Conservation (phyloP, 2,888 invertebrate species). For the Orchestes rusci region DNA sequence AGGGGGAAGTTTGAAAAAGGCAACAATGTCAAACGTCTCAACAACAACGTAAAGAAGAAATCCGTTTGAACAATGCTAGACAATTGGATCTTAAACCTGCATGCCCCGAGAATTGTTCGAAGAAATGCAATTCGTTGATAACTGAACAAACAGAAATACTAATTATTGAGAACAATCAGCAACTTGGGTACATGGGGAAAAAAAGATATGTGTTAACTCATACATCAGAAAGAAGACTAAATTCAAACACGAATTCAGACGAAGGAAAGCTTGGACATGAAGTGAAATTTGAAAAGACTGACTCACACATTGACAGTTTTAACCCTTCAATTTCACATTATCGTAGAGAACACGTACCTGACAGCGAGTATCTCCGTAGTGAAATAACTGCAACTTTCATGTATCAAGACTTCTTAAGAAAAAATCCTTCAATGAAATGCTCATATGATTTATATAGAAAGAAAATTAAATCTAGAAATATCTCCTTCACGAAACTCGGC, state of each 20-base stretch:
- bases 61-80: too few relatives aligned
- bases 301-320: slow-evolving; percentile 5
- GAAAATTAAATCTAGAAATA: slow-evolving; percentile 16
- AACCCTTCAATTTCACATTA: slow-evolving; percentile 7
- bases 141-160: background rate
- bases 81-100: too few relatives aligned
- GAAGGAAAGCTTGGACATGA: background rate
- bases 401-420: slow-evolving; percentile 20
- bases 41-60: too few relatives aligned
- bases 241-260: too few relatives aligned
- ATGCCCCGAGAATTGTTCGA: too few relatives aligned
- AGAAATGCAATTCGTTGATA: too few relatives aligned
- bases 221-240: too few relatives aligned
- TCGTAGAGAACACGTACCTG: slow-evolving; percentile 22
- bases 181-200: background rate
- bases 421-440: slow-evolving; percentile 11
- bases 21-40: too few relatives aligned
- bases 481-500: slow-evolving; percentile 22
- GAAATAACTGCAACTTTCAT: slow-evolving; percentile 18
- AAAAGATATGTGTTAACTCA: too few relatives aligned
- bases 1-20: too few relatives aligned
- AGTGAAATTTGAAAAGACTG: slow-evolving; percentile 1
- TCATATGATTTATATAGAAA: slow-evolving; percentile 23
- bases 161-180: background rate
- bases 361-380: slow-evolving; percentile 21